Base-by-base conservation (phyloP, 2,888 invertebrate genomes). In the Leptinotarsa tumamoca region DNA sequence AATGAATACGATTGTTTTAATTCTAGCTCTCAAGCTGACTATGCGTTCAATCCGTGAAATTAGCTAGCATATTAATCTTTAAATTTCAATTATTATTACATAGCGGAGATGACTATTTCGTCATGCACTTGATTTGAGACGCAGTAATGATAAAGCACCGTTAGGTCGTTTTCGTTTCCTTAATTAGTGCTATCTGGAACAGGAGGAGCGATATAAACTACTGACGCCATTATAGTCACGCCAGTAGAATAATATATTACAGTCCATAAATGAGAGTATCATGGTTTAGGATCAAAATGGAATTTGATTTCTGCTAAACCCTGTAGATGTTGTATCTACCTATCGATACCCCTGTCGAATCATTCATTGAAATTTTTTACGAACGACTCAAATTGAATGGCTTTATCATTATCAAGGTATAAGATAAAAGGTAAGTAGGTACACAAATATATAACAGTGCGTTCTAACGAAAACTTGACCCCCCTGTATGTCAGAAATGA, bases 51-150 rank as follows among this genome's bases (percentile, higher is more conserved):
- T 63, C 63, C 58, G 58, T 58, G 58, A 58, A 56, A 69, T 69
- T 69, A 69, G 54, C 15, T 18, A 58, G 21, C 58, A 70, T 70
- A 58, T 58, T 54, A 27, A 58, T 23, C 49, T 21, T 23, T 43
- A 4, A 49, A 15, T 49, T n/a, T 50, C 49, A 58, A 70, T 70
- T 58, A 70, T 70, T 33, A 70, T 70, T 56, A 58, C 49, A 49
- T 58, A 56, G 49, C 58, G 33, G 58, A 70, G 49, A 17, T 67
- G 18, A 51, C 56, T 43, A 50, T 67, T 74, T 71, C 58, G 71
- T 67, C 67, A 71, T 67, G 70, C 63, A 71, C 49, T 67, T 52
- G 71, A 74, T 61, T 58, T 56, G 51, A 71, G 69, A 70, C 13
- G 10, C 21, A 49, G 27, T 74, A 61, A 72, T 58, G 58, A 68